These are phyloP conservation scores for Drosophila simulans DNA, from an alignment of 1,140 invertebrate species.

Conservation along the genomic window DNA sequence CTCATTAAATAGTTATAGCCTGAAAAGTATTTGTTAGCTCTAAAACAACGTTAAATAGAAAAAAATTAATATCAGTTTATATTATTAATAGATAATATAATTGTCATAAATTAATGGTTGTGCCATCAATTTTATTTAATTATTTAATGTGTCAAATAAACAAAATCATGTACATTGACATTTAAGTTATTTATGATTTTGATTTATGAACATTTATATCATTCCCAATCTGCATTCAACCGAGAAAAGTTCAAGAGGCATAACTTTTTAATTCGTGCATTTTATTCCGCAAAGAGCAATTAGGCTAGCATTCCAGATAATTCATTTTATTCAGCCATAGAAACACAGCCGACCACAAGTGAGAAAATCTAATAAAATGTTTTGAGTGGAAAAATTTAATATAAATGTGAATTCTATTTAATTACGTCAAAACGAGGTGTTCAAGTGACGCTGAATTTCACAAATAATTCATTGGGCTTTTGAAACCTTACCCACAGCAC, in stretches of 20 bases:
- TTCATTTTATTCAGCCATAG: conserved; percentile 8
- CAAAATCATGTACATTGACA: neutral
- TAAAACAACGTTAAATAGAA: no score
- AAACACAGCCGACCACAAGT: conserved; percentile 5
- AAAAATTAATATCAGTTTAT: no score
- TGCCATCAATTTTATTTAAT: no score
- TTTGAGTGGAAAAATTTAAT: conserved; percentile 34
- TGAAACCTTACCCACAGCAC: conserved; percentile 2
- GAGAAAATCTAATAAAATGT: neutral
- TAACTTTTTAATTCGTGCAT: conserved; percentile 3
- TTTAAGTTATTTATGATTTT: neutral
- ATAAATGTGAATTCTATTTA: conserved; percentile 30
- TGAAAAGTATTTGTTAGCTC: no score
- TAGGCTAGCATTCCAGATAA: conserved; percentile 8
- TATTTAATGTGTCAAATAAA: no score
- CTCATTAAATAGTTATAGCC: no score
- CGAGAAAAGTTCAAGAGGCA: neutral
- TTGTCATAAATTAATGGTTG: no score
- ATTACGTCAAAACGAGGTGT: conserved; percentile 19
- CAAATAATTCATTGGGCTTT: conserved; percentile 49
- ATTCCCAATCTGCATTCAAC: neutral
- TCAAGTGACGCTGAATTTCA: conserved; percentile 5
- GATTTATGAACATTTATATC: neutral
- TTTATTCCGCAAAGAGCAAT: conserved; percentile 2
- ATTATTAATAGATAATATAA: no score